These are phyloP conservation scores for Etheostoma cragini DNA, from an alignment of 2,113 vertebrate genomes.

Conservation along the genomic window DNA sequence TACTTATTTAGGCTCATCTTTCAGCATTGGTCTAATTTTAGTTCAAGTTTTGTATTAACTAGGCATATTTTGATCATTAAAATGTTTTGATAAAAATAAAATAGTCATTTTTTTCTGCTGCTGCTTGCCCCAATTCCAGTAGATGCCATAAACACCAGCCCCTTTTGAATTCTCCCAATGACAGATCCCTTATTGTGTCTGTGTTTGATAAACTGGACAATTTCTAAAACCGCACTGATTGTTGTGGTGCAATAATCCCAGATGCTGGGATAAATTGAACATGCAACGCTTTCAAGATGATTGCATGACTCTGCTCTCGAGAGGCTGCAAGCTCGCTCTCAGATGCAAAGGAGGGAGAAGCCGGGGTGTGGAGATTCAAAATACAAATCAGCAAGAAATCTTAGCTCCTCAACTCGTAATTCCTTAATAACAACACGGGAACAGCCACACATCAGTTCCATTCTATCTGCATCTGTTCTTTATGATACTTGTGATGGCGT, in stretches of 20 bases:
- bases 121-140: slow-evolving; percentile 68
- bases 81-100: slow-evolving; percentile 49
- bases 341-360: background rate
- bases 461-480: slow-evolving; percentile 51
- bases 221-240: slow-evolving; percentile 67
- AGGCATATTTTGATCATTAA: slow-evolving; percentile 36
- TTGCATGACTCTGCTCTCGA: slow-evolving; percentile 55
- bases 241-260: slow-evolving; percentile 52
- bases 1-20: slow-evolving; percentile 17
- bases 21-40: slow-evolving; percentile 16
- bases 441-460: slow-evolving; percentile 28
- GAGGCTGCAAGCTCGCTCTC: slow-evolving; percentile 47
- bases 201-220: slow-evolving; percentile 58
- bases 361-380: background rate
- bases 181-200: slow-evolving; percentile 53
- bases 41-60: slow-evolving; percentile 58
- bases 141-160: slow-evolving; percentile 55
- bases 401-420: slow-evolving; percentile 55
- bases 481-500: slow-evolving; percentile 27
- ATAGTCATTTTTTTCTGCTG: slow-evolving; percentile 56
- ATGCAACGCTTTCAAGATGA: slow-evolving; percentile 63
- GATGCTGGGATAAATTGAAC: slow-evolving; percentile 66
- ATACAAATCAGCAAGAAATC: slow-evolving; percentile 50
- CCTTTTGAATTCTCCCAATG: slow-evolving; percentile 50
- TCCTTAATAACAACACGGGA: slow-evolving; percentile 48